Evolutionary conservation across 2,797 vertebrate genomes (phyloP).

Genomic region (Poeciliopsis turneri): DNA sequence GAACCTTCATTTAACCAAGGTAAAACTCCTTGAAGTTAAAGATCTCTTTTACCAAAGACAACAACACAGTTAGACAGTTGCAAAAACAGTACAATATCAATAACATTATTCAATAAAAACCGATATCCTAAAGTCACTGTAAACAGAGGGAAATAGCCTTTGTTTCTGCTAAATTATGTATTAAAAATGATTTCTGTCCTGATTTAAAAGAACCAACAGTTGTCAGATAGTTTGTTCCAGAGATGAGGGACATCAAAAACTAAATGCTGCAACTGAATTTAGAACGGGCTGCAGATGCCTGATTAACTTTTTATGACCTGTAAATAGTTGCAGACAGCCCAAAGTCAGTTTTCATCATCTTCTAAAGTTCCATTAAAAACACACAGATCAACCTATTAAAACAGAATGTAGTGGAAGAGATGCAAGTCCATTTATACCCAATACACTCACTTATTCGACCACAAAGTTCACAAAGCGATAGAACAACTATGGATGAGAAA

Average conservation of each 20-base stretch:
- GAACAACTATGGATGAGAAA: background rate
- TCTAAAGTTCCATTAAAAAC: background rate
- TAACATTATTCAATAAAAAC: too few relatives aligned
- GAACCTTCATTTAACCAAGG: too few relatives aligned
- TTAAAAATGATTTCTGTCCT: background rate
- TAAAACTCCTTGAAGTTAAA: too few relatives aligned
- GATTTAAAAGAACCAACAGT: background rate
- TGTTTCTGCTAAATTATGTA: too few relatives aligned
- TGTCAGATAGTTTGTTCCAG: background rate
- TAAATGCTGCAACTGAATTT: background rate
- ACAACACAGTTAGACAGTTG: too few relatives aligned
- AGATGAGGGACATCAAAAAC: background rate
- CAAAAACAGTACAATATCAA: too few relatives aligned
- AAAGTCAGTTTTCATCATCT: background rate
- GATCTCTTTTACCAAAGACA: too few relatives aligned
- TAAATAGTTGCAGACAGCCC: background rate
- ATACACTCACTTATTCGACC: background rate
- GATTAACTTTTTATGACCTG: background rate
- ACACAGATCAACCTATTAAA: background rate
- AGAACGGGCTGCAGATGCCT: background rate
- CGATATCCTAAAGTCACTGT: too few relatives aligned
- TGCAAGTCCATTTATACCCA: background rate
- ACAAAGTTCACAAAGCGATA: background rate
- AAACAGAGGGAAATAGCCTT: too few relatives aligned
- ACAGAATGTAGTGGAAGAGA: background rate